Percentiles rank a stretch among this genome's conserved stretches.
Evolutionary conservation across 2,113 vertebrate genomes (phyloP).

Genomic region (Podarcis muralis): DNA sequence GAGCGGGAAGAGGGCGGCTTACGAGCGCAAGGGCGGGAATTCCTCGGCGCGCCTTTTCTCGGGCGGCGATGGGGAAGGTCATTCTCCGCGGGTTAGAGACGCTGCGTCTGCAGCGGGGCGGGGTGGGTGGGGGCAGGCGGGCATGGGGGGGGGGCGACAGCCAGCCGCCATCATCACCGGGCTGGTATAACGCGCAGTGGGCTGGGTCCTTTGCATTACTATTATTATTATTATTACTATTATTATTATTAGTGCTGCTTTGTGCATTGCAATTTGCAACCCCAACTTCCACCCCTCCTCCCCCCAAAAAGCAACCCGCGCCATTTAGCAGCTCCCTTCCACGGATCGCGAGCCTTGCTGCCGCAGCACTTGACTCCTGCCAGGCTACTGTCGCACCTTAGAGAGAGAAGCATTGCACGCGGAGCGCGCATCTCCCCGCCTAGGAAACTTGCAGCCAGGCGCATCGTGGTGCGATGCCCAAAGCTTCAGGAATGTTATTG

Average conservation of each 20-base stretch:
- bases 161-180: neutral
- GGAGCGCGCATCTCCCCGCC: too few relatives aligned
- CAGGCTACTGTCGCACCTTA: neutral
- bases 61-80: conserved; percentile 58
- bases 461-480: too few relatives aligned
- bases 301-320: neutral
- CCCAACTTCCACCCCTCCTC: neutral
- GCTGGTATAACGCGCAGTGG: neutral
- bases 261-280: neutral
- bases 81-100: neutral
- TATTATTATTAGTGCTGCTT: too few relatives aligned
- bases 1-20: conserved; percentile 48
- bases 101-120: neutral
- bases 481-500: too few relatives aligned
- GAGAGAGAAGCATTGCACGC: neutral
- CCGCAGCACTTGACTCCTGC: neutral
- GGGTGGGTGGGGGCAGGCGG: neutral
- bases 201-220: too few relatives aligned
- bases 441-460: too few relatives aligned
- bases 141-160: neutral
- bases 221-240: too few relatives aligned
- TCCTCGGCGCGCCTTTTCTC: conserved; percentile 58
- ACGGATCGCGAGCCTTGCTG: neutral
- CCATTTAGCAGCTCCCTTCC: neutral
- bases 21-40: conserved; percentile 80